Base-by-base conservation (phyloP, 2,113 vertebrate species). In the Danionella cerebrum region DNA sequence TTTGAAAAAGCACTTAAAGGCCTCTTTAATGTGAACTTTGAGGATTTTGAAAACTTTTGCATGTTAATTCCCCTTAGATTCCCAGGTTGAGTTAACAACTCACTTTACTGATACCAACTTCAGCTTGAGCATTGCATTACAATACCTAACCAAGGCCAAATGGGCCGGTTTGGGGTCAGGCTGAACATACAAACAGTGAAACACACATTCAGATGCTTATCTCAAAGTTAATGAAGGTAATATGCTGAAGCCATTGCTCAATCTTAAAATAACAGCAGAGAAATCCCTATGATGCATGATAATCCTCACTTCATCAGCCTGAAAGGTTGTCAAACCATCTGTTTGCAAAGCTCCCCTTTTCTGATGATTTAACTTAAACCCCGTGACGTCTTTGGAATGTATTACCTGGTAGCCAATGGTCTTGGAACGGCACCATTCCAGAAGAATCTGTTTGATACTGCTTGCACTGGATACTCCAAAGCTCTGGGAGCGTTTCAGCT, bases 341-440 rank as follows among this genome's bases (percentile, higher is more conserved):
- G 39, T 31, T 14, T 44, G 13, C 16, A 31, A 42, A 19, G 19
- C 35, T 41, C 14, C 8, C 24, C 39, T 27, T 16, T 53, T 53
- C 9, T 18, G 16, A n/a, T 55, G n/a, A 13, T 60, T 6, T 44
- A 6, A 44, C n/a, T 25, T 42, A 24, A 18, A 14, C 39, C 13
- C 10, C 11, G 25, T 63, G 11, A 36, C n/a, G 19, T 45, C 21
- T 69, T 5, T 5, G 14, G 13, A 60, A 48, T 42, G 13, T 50
- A 45, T 76, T 65, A 97, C 96, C 93, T 97, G 89, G 85, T 98
- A 98, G 77, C 96, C 94, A 2, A 94, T 78, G 24, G 96, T 98
- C 86, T 98, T 97, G 66, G 90, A 97, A 11, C 96, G 94, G 73
- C 96, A 98, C 96, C 96, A 98, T 25, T 98, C 95, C 0, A 98